Evolutionary conservation across 2,888 invertebrate species (phyloP), one percentile per base, ranked within the genome.

Genomic region (Platycheirus albimanus): DNA sequence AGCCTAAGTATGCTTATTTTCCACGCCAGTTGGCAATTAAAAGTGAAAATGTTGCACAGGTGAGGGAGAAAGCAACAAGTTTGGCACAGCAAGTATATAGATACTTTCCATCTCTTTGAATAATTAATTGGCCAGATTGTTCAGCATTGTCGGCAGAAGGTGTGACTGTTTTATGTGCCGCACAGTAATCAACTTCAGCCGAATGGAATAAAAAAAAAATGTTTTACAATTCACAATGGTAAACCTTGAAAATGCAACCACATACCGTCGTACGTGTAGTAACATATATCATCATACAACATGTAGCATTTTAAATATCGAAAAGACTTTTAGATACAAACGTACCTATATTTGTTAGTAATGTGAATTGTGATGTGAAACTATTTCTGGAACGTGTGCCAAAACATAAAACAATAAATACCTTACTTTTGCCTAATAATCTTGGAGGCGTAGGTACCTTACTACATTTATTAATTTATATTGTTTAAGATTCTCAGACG

Each of bases 1-100:
- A 28, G 24, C 3, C 24, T 4, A 24, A 3, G 6, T 24, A 6
- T 24, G 24, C 6, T 10, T 6, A 11, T 51, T 33, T 33, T 30
- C 30, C 52, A 49, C 15, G 79, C 54, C 67, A 80, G 49, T 75
- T 80, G 76, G 77, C 81, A 81, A 81, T 81, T 81, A 81, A 81
- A 81, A 81, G 81, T 81, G 81, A 81, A 81, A 81, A 71, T 67
- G 30, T 47, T 76, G 43, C 71, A 61, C 71, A 67, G 71, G 64
- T 77, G 77, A 76, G 77, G 71, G 81, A 81, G 81, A 81, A 81
- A 81, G 81, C 81, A 81, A 80, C 64, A 76, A 58, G 70, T 80
- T 64, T 71, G 71, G 58, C 70, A 52, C 70, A 58, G 8, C 58
- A 54, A n/a, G 19, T 30, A 30, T 10, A 6, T 54, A 61, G 19